Conservation (phyloP, 2,888 invertebrate genomes). For the Galerucella calmariensis region DNA sequence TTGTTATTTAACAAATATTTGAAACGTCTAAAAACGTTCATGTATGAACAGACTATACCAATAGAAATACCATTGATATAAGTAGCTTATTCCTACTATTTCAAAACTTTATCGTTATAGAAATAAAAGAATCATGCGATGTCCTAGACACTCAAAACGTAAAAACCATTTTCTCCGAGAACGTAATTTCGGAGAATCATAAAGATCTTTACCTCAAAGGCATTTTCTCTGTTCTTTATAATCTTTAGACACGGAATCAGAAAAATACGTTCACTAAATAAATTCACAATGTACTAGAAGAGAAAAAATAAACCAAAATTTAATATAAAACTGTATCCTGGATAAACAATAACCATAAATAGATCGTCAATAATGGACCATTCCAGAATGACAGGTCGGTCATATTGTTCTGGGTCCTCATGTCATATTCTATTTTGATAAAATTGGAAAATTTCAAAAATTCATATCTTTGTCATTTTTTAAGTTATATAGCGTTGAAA, state of each 20-base stretch:
- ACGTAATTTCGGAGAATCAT: background rate
- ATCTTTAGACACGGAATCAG: conserved; percentile 4
- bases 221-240: conserved; percentile 5
- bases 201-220: background rate
- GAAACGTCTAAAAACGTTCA: too few species aligned
- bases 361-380: too few species aligned
- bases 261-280: conserved; percentile 2
- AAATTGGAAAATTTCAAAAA: too few species aligned
- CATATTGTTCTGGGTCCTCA: too few species aligned
- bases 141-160: background rate
- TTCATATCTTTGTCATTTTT: too few species aligned
- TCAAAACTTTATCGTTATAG: background rate
- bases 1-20: too few species aligned
- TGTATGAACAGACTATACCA: too few species aligned
- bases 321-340: background rate
- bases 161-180: conserved; percentile 5
- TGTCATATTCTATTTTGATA: too few species aligned
- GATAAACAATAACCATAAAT: background rate
- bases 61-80: too few species aligned
- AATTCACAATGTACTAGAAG: background rate
- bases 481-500: too few species aligned
- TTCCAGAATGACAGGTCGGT: too few species aligned
- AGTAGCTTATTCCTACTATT: too few species aligned
- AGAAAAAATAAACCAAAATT: background rate
- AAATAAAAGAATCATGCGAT: conserved; percentile 8